Percentiles rank a stretch among this genome's conserved stretches.
Conservation (phyloP, 37 sponge, comb jelly and placozoan species). For the Oopsacas minuta region DNA sequence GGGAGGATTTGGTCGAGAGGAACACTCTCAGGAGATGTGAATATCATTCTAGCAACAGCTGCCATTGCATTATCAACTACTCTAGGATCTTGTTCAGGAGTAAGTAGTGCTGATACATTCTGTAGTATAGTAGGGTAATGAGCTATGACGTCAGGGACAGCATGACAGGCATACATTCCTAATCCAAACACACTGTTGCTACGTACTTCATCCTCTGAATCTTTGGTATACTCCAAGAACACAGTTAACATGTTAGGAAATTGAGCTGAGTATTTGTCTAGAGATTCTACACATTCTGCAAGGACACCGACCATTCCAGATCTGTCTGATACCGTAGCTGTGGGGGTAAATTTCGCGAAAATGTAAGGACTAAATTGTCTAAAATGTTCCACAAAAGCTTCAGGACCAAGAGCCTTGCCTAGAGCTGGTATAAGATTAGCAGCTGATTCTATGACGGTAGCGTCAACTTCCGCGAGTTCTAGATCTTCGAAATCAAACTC, state of each 20-base stretch:
- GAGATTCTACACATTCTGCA: conserved; percentile 9
- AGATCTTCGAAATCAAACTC: background rate
- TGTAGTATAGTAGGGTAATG: conserved; percentile 51
- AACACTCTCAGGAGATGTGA: conserved; percentile 37
- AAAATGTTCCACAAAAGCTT: conserved; percentile 7
- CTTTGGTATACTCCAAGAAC: conserved; percentile 33
- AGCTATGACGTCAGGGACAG: conserved; percentile 26
- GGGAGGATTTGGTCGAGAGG: conserved; percentile 71
- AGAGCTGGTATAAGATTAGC: conserved; percentile 11
- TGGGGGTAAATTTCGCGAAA: background rate
- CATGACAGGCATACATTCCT: conserved; percentile 51
- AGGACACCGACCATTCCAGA: background rate
- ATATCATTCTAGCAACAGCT: conserved; percentile 70
- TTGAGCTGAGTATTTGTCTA: background rate
- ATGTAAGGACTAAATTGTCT: background rate
- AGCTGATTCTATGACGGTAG: background rate
- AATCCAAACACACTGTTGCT: conserved; percentile 75
- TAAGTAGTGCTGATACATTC: conserved; percentile 37
- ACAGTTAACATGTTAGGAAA: conserved; percentile 14
- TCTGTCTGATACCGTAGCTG: background rate
- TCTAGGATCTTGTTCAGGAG: conserved; percentile 20
- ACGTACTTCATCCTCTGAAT: conserved; percentile 57
- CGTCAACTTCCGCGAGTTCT: background rate
- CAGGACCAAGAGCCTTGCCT: background rate
- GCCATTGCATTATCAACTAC: conserved; percentile 66